Percentiles rank a stretch among this genome's conserved stretches.
These are phyloP conservation scores for Panagrolaimus sp. DNA, from an alignment of 1,140 invertebrate genomes.

Conservation along the genomic window DNA sequence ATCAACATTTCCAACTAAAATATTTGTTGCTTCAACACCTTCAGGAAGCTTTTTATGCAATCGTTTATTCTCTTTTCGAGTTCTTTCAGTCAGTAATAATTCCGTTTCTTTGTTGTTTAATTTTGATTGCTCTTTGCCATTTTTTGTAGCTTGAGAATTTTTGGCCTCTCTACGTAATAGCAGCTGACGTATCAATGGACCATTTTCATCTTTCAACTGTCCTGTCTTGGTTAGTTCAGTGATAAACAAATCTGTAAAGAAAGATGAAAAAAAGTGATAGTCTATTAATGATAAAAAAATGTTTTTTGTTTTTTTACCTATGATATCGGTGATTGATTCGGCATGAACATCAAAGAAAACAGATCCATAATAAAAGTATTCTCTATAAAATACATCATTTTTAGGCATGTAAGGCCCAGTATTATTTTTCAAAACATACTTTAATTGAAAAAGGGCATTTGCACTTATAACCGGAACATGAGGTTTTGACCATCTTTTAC, in stretches of 20 bases:
- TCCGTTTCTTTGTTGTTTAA: not conserved
- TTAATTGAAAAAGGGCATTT: constrained; percentile 79
- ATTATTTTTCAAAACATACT: constrained; percentile 27
- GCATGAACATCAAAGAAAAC: not conserved
- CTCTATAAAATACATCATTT: not conserved
- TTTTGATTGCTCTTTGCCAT: not conserved
- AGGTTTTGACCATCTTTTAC: constrained; percentile 80
- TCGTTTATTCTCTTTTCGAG: constrained; percentile 68
- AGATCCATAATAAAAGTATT: not conserved
- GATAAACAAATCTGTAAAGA: not conserved
- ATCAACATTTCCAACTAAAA: constrained; percentile 93
- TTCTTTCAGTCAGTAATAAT: not conserved
- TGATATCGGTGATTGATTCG: not conserved
- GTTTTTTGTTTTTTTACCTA: not conserved
- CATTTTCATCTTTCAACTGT: not conserved
- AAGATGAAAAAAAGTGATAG: not conserved
- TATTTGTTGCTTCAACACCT: constrained; percentile 91
- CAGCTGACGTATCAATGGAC: too few species aligned
- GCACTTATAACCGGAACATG: constrained; percentile 83
- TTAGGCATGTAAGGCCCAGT: not conserved
- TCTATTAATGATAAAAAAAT: not conserved
- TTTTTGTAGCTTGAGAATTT: not conserved
- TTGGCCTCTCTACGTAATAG: not conserved
- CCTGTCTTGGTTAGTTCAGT: constrained; percentile 1
- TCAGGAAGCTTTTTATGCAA: constrained; percentile 96